A percentile compares a stretch with the other conserved stretches of the same genome.
These are phyloP conservation scores for Melanotaenia boesemani DNA, from an alignment of 2,797 vertebrate species.

Conservation along the genomic window DNA sequence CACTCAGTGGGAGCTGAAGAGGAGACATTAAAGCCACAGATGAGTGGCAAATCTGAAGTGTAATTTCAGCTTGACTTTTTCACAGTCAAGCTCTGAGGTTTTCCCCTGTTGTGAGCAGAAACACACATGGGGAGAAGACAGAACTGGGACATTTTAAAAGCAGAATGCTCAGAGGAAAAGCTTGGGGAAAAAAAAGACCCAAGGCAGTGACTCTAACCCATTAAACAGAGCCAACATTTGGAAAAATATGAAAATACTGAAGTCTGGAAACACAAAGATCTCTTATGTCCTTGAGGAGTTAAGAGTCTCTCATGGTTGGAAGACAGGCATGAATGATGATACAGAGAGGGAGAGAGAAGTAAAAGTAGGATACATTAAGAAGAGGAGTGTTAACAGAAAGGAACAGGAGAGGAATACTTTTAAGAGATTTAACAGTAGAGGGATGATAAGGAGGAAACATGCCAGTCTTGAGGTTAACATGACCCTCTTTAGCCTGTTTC, in stretches of 20 bases:
- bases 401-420: constrained; percentile 5
- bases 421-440: constrained; percentile 35
- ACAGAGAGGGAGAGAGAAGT: background rate
- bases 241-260: constrained; percentile 12
- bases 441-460: constrained; percentile 8
- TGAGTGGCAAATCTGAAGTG: background rate
- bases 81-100: background rate
- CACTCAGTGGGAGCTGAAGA: background rate
- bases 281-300: constrained; percentile 1
- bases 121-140: constrained; percentile 13
- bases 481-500: constrained; percentile 30
- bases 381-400: constrained; percentile 17
- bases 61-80: constrained; percentile 1
- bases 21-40: constrained; percentile 1
- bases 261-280: constrained; percentile 5
- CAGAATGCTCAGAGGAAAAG: constrained; percentile 14
- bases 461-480: constrained; percentile 10
- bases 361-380: constrained; percentile 31
- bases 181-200: constrained; percentile 29
- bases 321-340: constrained; percentile 29
- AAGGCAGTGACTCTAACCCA: constrained; percentile 32
- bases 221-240: constrained; percentile 29
- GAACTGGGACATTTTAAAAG: constrained; percentile 50
- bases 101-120: background rate
- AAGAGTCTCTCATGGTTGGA: background rate